Base-by-base conservation (phyloP, 2,888 invertebrate genomes). In the Archips xylosteana region DNA sequence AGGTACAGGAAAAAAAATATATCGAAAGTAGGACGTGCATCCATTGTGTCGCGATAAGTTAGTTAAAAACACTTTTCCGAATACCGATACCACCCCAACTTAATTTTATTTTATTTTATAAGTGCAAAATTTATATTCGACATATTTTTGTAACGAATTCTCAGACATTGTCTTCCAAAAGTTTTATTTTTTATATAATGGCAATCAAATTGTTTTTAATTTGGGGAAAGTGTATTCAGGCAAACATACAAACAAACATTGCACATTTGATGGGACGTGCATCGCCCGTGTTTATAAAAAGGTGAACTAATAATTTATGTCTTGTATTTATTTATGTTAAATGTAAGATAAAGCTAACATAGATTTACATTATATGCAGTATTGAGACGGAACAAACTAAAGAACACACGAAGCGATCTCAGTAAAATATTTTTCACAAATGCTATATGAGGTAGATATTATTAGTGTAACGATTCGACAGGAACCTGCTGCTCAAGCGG, bases 281-380 rank as follows among this genome's bases (percentile, higher is more conserved):
- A 84, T 87, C 87, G 89, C 87, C 90, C 92, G 92, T 84, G 85
- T 88, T 87, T 83, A 79, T 82, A 83, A 79, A 82, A 89, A 92
- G 94, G 94, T 93, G 94, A 94, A 92, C 92, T 89, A 81, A 83
- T 84, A 83, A 87, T 85, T 89, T 87, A 91, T 92, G 92, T 92
- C 94, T 94, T 94, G 93, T 89, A 80, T 79, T 76, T 79, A 78
- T 79, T 78, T 78, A 76, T 39, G 76, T 85, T 82, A 76, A 74
- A 59, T 71, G 65, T 83, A 81, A 81, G 79, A 73, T 80, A 78
- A 78, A 79, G 72, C 75, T 77, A 78, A 83, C 78, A 83, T 81
- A 82, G 77, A 78, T 76, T 81, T 82, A 85, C 85, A 72, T 78
- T 81, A 76, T 83, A 78, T 85, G 81, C 89, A 91, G 88, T 92